A percentile compares a stretch with the other conserved stretches of the same genome.
Conservation (phyloP, 2,888 invertebrate species). For the Clusia tigrina region DNA sequence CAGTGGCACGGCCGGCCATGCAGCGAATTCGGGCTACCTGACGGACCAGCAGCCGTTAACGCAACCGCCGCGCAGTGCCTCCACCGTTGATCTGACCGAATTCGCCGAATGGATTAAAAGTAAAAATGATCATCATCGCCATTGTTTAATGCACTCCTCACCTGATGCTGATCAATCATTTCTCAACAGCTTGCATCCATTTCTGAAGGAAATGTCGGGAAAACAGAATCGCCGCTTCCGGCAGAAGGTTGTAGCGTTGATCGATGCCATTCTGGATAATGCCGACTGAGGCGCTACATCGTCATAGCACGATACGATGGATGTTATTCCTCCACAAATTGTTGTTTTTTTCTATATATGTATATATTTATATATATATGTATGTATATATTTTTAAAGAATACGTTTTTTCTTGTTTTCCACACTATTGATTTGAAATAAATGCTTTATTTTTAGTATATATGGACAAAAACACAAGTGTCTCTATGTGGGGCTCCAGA, state of each 20-base stretch:
- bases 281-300: slow-evolving; percentile 32
- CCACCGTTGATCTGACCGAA: slow-evolving; percentile 50
- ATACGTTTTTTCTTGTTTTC: slow-evolving; percentile 1
- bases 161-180: slow-evolving; percentile 59
- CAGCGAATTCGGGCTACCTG: slow-evolving; percentile 3
- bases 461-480: too few species aligned
- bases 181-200: slow-evolving; percentile 58
- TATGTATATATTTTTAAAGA: not conserved
- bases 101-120: slow-evolving; percentile 55
- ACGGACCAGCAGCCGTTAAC: slow-evolving; percentile 16
- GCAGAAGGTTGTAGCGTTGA: slow-evolving; percentile 56
- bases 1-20: slow-evolving; percentile 20
- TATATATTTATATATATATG: too few species aligned
- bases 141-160: slow-evolving; percentile 36
- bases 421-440: slow-evolving; percentile 4
- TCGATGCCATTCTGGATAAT: slow-evolving; percentile 56
- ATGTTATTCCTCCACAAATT: too few species aligned
- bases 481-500: too few species aligned
- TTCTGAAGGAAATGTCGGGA: slow-evolving; percentile 57
- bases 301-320: not conserved
- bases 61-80: slow-evolving; percentile 15
- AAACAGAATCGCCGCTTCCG: slow-evolving; percentile 59
- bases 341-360: too few species aligned
- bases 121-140: slow-evolving; percentile 44
- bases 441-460: slow-evolving; percentile 4